Percentiles rank a stretch among this genome's conserved stretches.
Evolutionary conservation across 2,797 vertebrate genomes (phyloP).

Genomic region (Clarias pachynema): DNA sequence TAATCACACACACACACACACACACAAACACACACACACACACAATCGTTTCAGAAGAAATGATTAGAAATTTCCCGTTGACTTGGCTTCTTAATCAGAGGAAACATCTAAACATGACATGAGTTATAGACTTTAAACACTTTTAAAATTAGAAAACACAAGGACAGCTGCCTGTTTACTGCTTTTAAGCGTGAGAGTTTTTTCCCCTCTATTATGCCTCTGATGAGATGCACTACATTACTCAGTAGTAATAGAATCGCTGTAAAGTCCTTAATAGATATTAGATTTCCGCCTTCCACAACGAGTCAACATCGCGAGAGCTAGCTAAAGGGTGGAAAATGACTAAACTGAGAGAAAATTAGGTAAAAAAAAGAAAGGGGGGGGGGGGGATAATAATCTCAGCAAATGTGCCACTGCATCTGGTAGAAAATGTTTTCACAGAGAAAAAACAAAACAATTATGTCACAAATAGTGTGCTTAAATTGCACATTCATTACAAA

Average conservation of each 20-base stretch:
- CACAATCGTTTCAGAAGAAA: no score
- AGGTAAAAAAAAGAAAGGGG: conserved; percentile 1
- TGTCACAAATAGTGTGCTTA: conserved; percentile 38
- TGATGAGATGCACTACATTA: neutral
- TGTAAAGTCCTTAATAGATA: neutral
- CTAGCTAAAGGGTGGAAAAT: conserved; percentile 6
- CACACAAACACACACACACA: no score
- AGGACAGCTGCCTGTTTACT: neutral
- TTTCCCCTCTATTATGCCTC: neutral
- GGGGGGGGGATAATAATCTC: neutral
- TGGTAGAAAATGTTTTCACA: conserved; percentile 20
- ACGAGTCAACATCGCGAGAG: neutral
- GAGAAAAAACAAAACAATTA: conserved; percentile 34
- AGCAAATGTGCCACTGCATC: conserved; percentile 22
- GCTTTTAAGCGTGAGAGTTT: no score
- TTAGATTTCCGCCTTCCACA: neutral
- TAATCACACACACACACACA: no score
- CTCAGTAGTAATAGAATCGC: neutral
- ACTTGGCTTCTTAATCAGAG: neutral
- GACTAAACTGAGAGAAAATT: conserved; percentile 21
- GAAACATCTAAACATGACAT: neutral
- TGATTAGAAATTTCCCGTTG: neutral
- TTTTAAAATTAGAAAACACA: neutral
- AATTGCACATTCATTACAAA: conserved; percentile 38
- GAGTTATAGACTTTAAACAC: neutral